Percentiles rank a stretch among this genome's conserved stretches.
phyloP scores from a whole-genome alignment of 1,140 invertebrate species.

The Ostrea denselamellosa region DNA sequence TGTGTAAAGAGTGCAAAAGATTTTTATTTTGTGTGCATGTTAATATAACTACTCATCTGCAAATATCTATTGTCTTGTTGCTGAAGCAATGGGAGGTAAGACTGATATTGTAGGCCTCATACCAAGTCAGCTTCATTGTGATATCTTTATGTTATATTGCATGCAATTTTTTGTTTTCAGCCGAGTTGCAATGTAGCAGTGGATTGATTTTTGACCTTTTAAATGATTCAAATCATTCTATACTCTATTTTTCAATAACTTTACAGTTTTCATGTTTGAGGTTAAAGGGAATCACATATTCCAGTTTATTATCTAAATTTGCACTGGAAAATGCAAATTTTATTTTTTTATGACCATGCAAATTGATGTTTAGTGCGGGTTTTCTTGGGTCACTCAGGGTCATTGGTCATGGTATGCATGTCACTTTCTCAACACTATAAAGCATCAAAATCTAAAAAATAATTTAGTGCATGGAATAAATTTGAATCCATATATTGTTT shows the following conservation, averaged over 20 bases:
- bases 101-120: background rate
- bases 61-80: constrained; percentile 25
- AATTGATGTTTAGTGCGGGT: no score
- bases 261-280: background rate
- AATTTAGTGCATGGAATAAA: no score
- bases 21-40: background rate
- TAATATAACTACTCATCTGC: constrained; percentile 26
- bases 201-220: background rate
- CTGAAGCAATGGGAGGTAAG: constrained; percentile 37
- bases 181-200: background rate
- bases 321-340: no score
- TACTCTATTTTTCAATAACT: background rate
- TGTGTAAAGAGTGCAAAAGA: no score
- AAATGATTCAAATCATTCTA: background rate
- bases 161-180: constrained; percentile 35
- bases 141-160: constrained; percentile 4
- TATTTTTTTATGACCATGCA: no score
- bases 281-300: no score
- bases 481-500: no score
- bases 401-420: no score
- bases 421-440: no score
- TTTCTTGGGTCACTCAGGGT: no score
- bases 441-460: no score
- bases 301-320: no score
- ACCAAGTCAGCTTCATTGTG: background rate